Conservation (phyloP, 1,140 invertebrate genomes). For the Wiebesia pumilae region DNA sequence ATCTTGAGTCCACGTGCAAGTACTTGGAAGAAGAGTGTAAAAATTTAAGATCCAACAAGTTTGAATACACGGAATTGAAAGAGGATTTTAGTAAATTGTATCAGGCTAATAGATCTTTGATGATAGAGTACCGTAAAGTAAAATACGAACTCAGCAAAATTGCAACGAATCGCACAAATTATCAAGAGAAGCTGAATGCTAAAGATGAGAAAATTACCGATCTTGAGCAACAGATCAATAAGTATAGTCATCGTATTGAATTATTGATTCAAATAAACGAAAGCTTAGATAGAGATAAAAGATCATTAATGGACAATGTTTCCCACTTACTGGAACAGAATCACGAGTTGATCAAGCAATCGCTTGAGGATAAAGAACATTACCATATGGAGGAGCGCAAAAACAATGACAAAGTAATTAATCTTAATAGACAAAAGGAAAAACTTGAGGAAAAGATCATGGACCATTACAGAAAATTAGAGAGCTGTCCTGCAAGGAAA, state of each 20-base stretch:
- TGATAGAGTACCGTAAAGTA: background rate
- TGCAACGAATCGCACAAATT: background rate
- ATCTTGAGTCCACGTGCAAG: background rate
- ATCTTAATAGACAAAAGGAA: constrained; percentile 34
- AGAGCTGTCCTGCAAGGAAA: background rate
- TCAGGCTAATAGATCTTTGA: background rate
- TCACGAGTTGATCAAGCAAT: constrained; percentile 11
- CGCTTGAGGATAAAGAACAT: constrained; percentile 19
- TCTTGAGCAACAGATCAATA: background rate
- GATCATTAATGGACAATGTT: constrained; percentile 9
- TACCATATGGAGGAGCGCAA: constrained; percentile 41
- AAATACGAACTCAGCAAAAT: background rate
- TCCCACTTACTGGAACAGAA: background rate
- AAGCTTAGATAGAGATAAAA: background rate
- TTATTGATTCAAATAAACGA: background rate
- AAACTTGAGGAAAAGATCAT: constrained; percentile 50
- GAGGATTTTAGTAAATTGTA: constrained; percentile 25
- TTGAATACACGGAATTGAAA: background rate
- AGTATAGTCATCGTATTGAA: background rate
- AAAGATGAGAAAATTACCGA: constrained; percentile 13
- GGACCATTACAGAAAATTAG: constrained; percentile 23
- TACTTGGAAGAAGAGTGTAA: constrained; percentile 12
- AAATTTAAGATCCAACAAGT: background rate
- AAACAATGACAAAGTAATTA: constrained; percentile 15
- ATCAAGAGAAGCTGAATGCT: background rate